Evolutionary conservation across 2,888 invertebrate species (phyloP).

Genomic region (Eupithecia subfuscata): DNA sequence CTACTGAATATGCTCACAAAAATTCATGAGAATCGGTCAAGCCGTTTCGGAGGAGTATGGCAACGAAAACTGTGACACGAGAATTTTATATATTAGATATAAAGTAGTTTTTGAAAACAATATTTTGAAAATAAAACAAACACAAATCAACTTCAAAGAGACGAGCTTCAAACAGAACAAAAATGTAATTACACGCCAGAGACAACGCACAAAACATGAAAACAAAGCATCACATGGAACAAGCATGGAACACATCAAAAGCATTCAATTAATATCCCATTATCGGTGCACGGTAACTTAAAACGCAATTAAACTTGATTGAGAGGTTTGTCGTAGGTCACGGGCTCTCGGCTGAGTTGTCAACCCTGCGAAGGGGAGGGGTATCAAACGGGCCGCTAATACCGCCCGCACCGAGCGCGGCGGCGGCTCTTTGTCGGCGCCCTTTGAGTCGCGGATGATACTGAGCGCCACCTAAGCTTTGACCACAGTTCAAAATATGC

Average conservation of each 20-base stretch:
- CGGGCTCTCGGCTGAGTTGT: constrained; percentile 57
- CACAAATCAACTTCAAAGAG: constrained; percentile 32
- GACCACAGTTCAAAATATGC: constrained; percentile 46
- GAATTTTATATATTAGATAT: too few relatives aligned
- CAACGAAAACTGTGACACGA: too few relatives aligned
- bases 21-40: too few relatives aligned
- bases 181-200: constrained; percentile 29
- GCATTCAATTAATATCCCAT: constrained; percentile 45
- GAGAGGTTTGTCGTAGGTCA: constrained; percentile 62
- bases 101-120: too few relatives aligned
- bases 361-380: constrained; percentile 71
- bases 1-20: too few relatives aligned
- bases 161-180: constrained; percentile 29
- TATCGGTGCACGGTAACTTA: constrained; percentile 50
- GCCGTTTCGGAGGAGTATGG: too few relatives aligned
- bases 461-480: constrained; percentile 60
- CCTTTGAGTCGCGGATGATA: constrained; percentile 79
- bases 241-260: constrained; percentile 42
- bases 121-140: constrained; percentile 11
- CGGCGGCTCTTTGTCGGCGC: constrained; percentile 80
- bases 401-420: constrained; percentile 78
- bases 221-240: constrained; percentile 32
- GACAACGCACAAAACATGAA: constrained; percentile 31
- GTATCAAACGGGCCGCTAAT: constrained; percentile 80
- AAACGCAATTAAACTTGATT: constrained; percentile 60